Base-by-base conservation (phyloP, 2,797 vertebrate genomes). In the Pangasius larnaudii region DNA sequence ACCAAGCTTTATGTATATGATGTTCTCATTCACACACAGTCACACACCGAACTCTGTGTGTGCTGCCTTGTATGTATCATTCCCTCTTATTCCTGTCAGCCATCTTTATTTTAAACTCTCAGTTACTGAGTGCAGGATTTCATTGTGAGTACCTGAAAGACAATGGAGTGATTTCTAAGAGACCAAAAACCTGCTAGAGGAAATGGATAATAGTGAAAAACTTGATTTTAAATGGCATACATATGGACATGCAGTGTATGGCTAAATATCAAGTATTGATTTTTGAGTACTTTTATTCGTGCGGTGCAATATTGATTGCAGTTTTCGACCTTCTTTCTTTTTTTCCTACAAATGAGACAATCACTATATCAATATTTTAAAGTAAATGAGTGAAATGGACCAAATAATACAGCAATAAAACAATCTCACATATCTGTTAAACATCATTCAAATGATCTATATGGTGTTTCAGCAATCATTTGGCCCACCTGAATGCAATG, bases 361-460 rank as follows among this genome's bases (percentile, higher is more conserved):
- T 79, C 46, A 56, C 86, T 90, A 30, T 30, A 83, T 89, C 79
- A 84, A 11, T 42, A 39, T 74, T 59, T 27, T 85, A 42, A 22
- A 42, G 36, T 7, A 42, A 42, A 81, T 59, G 19, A 39, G 33
- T 49, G 46, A 61, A 89, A 85, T 81, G n/a, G 88, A 85, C 92
- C 90, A 92, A 93, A 92, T 83, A 30, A 87, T 86, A 88, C 84
- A 87, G 72, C 72, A 89, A 84, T 72, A 87, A 87, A 84, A 46
- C 5, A 14, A 61, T 30, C 56, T 59, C 33, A 11, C 33, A 53
- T 14, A 16, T 81, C 36, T 59, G 22, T 85, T 72, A 53, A 49
- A 22, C 2, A 39, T 36, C 56, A 81, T 81, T 63, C n/a, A 61
- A 82, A 82, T 75, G 0, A 14, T 53, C 2, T 46, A 27, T 22